These are phyloP conservation scores for Amphiduros pacificus DNA, from an alignment of 2,888 invertebrate genomes.

Conservation along the genomic window DNA sequence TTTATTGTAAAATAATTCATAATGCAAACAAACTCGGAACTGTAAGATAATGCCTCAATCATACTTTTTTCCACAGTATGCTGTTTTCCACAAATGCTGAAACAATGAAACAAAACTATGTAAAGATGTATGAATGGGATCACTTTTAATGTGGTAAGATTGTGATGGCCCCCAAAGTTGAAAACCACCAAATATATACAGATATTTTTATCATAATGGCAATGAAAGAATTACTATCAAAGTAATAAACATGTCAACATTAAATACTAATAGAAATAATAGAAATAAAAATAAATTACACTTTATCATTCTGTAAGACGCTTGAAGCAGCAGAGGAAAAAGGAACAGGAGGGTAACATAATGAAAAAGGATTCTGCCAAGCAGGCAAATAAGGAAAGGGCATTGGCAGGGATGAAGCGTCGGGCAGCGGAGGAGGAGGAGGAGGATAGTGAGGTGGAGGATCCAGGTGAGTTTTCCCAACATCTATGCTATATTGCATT, in stretches of 20 bases:
- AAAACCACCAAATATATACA: too few relatives aligned
- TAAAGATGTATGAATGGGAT: background rate
- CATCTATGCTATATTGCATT: background rate
- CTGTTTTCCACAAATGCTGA: too few relatives aligned
- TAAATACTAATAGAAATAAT: background rate
- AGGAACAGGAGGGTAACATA: conserved; percentile 73
- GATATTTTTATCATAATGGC: too few relatives aligned
- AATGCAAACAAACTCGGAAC: too few relatives aligned
- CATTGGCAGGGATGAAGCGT: conserved; percentile 45
- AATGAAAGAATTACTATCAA: too few relatives aligned
- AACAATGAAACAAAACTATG: background rate
- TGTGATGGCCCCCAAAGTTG: background rate
- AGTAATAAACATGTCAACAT: background rate
- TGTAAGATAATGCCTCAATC: too few relatives aligned
- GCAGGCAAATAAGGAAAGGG: conserved; percentile 41
- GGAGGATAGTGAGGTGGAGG: conserved; percentile 3
- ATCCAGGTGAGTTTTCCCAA: background rate
- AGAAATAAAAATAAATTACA: background rate
- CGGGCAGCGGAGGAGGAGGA: conserved; percentile 24
- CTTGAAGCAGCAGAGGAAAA: conserved; percentile 77
- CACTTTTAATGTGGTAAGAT: background rate
- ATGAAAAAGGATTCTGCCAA: conserved; percentile 69
- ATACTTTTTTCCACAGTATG: too few relatives aligned
- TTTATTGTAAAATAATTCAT: too few relatives aligned
- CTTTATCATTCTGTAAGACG: conserved; percentile 61